Percentiles rank a stretch among this genome's conserved stretches.
Conservation (phyloP, 2,888 invertebrate genomes). For the Acleris holmiana region DNA sequence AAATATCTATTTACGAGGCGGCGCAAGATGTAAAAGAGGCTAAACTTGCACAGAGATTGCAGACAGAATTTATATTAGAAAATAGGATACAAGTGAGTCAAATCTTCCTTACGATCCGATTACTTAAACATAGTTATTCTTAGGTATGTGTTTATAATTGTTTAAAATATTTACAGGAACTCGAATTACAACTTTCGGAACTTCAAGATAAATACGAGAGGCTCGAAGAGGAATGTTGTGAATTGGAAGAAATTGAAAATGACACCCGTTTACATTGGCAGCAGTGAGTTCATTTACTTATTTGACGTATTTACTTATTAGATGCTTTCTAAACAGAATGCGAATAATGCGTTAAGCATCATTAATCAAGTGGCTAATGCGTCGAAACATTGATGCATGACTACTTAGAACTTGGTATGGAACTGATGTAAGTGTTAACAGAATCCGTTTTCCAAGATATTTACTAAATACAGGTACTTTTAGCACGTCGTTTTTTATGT, state of each 20-base stretch:
- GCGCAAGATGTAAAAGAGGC: constrained; percentile 86
- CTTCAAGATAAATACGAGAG: constrained; percentile 86
- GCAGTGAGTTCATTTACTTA: constrained; percentile 65
- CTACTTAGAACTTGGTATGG: not conserved
- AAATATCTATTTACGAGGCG: constrained; percentile 87
- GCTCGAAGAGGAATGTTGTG: constrained; percentile 89
- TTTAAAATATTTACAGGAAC: constrained; percentile 61
- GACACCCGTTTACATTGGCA: constrained; percentile 87
- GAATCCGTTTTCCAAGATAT: constrained; percentile 19
- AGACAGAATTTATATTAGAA: constrained; percentile 84
- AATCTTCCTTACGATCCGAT: not conserved
- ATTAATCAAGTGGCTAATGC: constrained; percentile 12
- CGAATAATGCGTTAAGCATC: constrained; percentile 13
- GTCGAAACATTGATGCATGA: constrained; percentile 2
- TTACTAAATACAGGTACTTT: not conserved
- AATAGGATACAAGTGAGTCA: constrained; percentile 73
- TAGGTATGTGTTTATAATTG: not conserved
- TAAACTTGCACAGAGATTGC: constrained; percentile 85
- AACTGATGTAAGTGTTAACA: constrained; percentile 1
- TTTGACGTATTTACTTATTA: constrained; percentile 22
- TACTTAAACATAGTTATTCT: not conserved
- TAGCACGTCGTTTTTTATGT: not conserved
- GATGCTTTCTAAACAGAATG: constrained; percentile 12
- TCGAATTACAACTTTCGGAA: constrained; percentile 81
- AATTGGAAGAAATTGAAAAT: constrained; percentile 90